These are phyloP conservation scores for Helostoma temminkii DNA, from an alignment of 2,797 vertebrate genomes.

Conservation along the genomic window DNA sequence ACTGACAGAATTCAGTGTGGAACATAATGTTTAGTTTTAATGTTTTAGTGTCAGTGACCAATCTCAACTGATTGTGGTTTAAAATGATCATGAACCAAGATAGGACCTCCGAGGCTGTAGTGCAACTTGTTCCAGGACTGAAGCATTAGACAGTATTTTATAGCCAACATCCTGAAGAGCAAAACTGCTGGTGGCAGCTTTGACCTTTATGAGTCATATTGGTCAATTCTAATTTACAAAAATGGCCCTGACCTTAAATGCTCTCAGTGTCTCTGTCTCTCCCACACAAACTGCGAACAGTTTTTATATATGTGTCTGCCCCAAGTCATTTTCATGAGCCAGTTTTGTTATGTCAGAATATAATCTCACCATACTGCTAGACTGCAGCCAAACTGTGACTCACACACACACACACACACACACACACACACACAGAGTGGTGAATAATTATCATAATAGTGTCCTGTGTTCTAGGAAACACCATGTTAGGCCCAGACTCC, in stretches of 20 bases:
- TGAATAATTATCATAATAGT: conserved; percentile 56
- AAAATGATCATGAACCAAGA: no score
- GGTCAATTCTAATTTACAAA: conserved; percentile 18
- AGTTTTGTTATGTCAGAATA: conserved; percentile 56
- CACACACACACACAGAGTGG: conserved; percentile 15
- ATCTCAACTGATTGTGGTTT: no score
- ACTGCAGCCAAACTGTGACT: conserved; percentile 31
- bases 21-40: no score
- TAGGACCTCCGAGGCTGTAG: no score
- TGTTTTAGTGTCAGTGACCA: no score
- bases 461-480: conserved; percentile 44
- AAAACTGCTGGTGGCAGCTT: not conserved
- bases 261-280: conserved; percentile 13
- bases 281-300: not conserved
- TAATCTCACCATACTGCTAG: conserved; percentile 45
- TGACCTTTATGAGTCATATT: not conserved
- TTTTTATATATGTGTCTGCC: conserved; percentile 28
- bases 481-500: conserved; percentile 27
- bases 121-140: no score
- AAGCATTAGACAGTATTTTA: no score
- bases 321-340: conserved; percentile 39
- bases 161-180: not conserved
- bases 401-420: conserved; percentile 16
- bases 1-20: no score
- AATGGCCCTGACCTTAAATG: conserved; percentile 23